Percentiles rank a stretch among this genome's conserved stretches.
phyloP scores from a whole-genome alignment of 2,888 invertebrate species.

The Cacoxenus indagator region DNA sequence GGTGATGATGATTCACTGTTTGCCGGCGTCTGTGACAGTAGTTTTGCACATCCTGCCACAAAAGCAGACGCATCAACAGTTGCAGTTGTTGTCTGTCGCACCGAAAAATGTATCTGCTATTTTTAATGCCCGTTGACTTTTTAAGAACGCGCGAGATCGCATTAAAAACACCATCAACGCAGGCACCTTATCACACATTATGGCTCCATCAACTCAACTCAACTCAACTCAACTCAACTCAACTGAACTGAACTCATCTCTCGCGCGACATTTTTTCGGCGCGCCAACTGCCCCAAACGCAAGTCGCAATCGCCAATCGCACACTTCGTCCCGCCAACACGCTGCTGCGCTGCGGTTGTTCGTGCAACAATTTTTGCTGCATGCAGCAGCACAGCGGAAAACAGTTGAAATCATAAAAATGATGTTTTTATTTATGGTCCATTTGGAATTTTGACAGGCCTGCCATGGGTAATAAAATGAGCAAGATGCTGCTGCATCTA shows the following conservation, averaged over 20 bases:
- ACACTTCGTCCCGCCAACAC: too few species aligned
- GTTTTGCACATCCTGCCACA: neutral
- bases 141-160: constrained; percentile 45
- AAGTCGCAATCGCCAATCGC: too few species aligned
- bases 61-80: neutral
- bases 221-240: neutral
- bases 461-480: constrained; percentile 58
- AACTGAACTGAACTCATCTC: constrained; percentile 11
- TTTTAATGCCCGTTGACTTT: constrained; percentile 57
- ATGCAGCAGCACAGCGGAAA: constrained; percentile 22
- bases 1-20: too few species aligned
- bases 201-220: constrained; percentile 33
- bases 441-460: constrained; percentile 67
- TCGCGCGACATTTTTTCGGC: constrained; percentile 53
- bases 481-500: constrained; percentile 34
- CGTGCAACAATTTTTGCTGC: neutral
- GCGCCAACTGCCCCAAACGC: constrained; percentile 42
- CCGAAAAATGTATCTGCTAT: constrained; percentile 44
- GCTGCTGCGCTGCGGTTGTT: too few species aligned
- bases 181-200: constrained; percentile 54
- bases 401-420: constrained; percentile 53
- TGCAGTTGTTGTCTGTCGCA: constrained; percentile 23
- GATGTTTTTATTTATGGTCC: constrained; percentile 69
- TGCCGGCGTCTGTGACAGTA: constrained; percentile 19
- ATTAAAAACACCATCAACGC: constrained; percentile 56